Base-by-base conservation (phyloP, 2,888 invertebrate species). In the Malthinus flaveolus region DNA sequence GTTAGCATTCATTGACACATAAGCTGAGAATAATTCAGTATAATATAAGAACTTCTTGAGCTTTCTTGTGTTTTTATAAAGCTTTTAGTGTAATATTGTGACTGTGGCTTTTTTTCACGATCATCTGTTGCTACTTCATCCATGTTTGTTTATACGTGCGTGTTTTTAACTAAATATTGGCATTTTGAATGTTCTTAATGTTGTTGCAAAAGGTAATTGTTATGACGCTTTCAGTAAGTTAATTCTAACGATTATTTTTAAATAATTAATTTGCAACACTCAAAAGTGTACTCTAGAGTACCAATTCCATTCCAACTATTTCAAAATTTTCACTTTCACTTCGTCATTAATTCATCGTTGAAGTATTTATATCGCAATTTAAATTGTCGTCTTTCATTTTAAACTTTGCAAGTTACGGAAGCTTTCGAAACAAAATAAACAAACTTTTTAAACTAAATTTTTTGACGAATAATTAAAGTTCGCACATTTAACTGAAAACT, bases 101-200 rank as follows among this genome's bases (percentile, higher is more conserved):
- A 59, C 55, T 46, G 37, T 56, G 52, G 52, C 52, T 44, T 45
- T 51, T 61, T 54, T 57, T 46, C 42, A 37, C 39, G 46, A 58
- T 61, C 61, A 61, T 61, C 61, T 61, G 61, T 61, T 61, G 61
- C 61, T 61, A 57, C 51, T 36, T 58, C 61, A 55, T 55, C 61
- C 61, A 61, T 61, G 61, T 61, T 61, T 61, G 58, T 61, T 61
- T 61, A 61, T 61, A 55, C 34, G 61, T 57, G 56, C 56, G 56
- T 55, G 59, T 55, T 59, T 58, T 54, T 56, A 36, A 49, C 35
- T 36, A 42, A 44, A 51, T 50, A 50, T 46, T 44, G 56, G 50
- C 33, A 32, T 46, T 47, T 51, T 56, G 46, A 49, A 45, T 45
- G 45, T 53, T 44, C 32, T 49, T 49, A 59, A 59, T 59, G 58